A percentile compares a stretch with the other conserved stretches of the same genome.
These are phyloP conservation scores for Paracanthobrama guichenoti DNA, from an alignment of 2,113 vertebrate species.

Conservation along the genomic window DNA sequence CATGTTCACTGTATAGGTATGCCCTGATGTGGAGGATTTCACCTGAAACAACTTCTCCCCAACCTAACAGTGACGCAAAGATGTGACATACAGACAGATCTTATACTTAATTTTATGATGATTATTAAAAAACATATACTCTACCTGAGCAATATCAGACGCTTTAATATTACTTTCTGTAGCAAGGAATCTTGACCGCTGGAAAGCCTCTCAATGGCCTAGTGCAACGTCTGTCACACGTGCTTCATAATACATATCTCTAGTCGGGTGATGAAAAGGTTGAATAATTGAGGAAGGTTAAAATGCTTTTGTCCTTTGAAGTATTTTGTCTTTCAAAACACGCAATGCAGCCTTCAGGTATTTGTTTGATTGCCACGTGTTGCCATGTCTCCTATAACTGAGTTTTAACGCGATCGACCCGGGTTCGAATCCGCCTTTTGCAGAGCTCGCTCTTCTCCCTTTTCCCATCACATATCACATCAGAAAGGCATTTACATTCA, in stretches of 20 bases:
- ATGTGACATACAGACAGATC: too few species aligned
- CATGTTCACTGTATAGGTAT: not conserved
- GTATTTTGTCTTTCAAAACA: not conserved
- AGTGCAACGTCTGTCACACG: not conserved
- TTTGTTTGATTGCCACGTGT: not conserved
- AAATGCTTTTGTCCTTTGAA: not conserved
- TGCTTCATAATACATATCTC: slow-evolving; percentile 2
- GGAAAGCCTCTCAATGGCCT: not conserved
- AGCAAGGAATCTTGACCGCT: not conserved
- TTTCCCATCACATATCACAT: too few species aligned
- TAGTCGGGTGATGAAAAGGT: not conserved
- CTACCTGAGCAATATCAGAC: not conserved
- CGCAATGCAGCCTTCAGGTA: not conserved
- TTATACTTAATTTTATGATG: not conserved
- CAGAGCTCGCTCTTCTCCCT: too few species aligned
- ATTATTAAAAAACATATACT: not conserved
- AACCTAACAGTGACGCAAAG: not conserved
- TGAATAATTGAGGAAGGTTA: not conserved
- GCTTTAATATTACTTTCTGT: not conserved
- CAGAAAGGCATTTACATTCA: too few species aligned
- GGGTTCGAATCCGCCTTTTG: too few species aligned
- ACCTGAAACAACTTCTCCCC: not conserved
- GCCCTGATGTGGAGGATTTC: not conserved
- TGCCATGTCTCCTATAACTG: not conserved
- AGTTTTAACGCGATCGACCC: too few species aligned